Evolutionary conservation across 64 coral and sea anemone genomes (phyloP).

Genomic region (Montipora sp.): DNA sequence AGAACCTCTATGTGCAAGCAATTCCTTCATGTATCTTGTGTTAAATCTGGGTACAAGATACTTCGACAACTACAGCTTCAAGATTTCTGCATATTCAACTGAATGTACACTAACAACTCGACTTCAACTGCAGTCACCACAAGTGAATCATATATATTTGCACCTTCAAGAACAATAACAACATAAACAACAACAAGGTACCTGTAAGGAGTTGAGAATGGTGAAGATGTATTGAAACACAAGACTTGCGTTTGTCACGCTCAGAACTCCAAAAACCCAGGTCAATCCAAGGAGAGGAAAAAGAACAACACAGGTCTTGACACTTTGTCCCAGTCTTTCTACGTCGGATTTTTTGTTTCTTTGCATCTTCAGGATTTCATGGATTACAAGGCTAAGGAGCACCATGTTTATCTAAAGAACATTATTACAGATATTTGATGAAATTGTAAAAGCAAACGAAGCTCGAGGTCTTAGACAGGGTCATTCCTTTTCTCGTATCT

Average conservation of each 20-base stretch:
- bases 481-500: no score
- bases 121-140: no score
- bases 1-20: no score
- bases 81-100: not conserved
- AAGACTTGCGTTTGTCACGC: constrained; percentile 41
- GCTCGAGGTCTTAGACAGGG: no score
- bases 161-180: no score
- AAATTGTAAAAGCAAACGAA: not conserved
- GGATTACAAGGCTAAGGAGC: constrained; percentile 40
- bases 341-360: constrained; percentile 18
- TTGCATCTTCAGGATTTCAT: constrained; percentile 64
- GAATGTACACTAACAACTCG: no score
- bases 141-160: no score
- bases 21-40: not conserved
- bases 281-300: constrained; percentile 59
- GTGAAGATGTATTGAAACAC: constrained; percentile 74
- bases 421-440: not conserved
- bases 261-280: constrained; percentile 46
- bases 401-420: constrained; percentile 38
- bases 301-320: constrained; percentile 21
- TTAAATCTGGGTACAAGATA: no score
- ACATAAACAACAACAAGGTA: not conserved
- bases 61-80: no score
- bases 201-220: constrained; percentile 70
- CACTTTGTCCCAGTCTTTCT: constrained; percentile 6